Evolutionary conservation across 2,888 invertebrate genomes (phyloP), one percentile per base, ranked within the genome.

Genomic region (Bombylius discolor): DNA sequence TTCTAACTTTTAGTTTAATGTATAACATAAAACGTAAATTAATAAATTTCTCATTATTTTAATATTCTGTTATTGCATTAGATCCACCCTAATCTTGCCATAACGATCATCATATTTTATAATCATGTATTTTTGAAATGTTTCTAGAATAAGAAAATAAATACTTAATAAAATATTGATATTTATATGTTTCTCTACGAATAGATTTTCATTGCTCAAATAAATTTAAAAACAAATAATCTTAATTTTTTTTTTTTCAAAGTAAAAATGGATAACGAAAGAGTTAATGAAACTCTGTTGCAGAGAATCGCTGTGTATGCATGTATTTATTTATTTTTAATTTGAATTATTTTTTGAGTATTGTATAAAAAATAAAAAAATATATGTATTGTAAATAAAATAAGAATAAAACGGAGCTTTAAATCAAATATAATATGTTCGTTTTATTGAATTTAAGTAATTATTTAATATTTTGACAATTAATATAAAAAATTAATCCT

Each of bases 201-300:
- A 70, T 70, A 70, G 70, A 64, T 67, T 64, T 67, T 64, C 69
- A 70, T 70, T 70, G 58, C 46, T 46, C 36, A 9, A 42, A 14
- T 39, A 31, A 52, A 39, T 39, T 14, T 46, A 47, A 54, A 42
- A 31, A 56, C 14, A 45, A 48, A 34, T 36, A 45, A 11, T 51
- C 52, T 50, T n/a, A n/a, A n/a, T n/a, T n/a, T n/a, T n/a, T 23
- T 46, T 36, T 51, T 33, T 36, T 14, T 32, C 9, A 47, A 14
- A 36, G 36, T 31, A 39, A 31, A 34, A 47, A 46, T 14, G n/a
- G 14, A 34, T 32, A 58, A 47, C 55, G 52, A 56, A 23, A 33
- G 9, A 34, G 51, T 11, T 34, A 55, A 70, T 69, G 70, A 64
- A 64, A 63, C 65, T 68, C 70, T 70, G 70, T 70, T 70, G 66